Conservation (phyloP, 2,888 invertebrate species). For the Taphrorychus bicolor region DNA sequence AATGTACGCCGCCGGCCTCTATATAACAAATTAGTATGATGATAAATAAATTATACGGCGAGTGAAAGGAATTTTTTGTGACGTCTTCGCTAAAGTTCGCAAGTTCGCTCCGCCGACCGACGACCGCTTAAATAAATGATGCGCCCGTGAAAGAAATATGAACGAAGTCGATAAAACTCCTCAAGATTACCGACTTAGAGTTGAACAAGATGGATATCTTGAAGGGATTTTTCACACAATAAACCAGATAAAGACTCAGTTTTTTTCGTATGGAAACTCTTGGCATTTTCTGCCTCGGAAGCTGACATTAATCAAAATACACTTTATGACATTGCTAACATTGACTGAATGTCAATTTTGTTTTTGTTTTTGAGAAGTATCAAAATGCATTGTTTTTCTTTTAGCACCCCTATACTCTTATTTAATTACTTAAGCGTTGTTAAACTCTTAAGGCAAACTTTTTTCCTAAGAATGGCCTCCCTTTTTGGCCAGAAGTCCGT, state of each 20-base stretch:
- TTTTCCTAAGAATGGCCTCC: too few species aligned
- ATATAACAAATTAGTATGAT: conserved; percentile 38
- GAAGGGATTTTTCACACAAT: conserved; percentile 1
- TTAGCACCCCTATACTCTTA: too few species aligned
- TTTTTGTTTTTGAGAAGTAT: too few species aligned
- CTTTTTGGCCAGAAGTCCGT: too few species aligned
- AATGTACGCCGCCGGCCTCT: conserved; percentile 25
- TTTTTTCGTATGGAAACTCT: background rate
- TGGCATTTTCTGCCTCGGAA: background rate
- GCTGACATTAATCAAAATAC: too few species aligned
- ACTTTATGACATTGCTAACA: too few species aligned
- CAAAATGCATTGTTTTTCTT: too few species aligned
- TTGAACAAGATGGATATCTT: conserved; percentile 27
- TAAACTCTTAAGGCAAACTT: too few species aligned
- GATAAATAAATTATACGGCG: conserved; percentile 34
- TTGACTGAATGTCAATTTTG: too few species aligned
- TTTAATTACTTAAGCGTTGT: too few species aligned
- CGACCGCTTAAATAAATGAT: conserved; percentile 36
- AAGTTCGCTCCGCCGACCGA: conserved; percentile 25
- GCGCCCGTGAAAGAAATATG: conserved; percentile 40
- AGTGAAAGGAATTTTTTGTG: conserved; percentile 20
- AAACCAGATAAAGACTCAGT: background rate
- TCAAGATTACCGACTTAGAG: conserved; percentile 35
- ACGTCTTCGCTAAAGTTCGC: conserved; percentile 34
- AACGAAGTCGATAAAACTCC: conserved; percentile 38